phyloP scores from a whole-genome alignment of 2,113 vertebrate genomes.

The Nesoenas mayeri region DNA sequence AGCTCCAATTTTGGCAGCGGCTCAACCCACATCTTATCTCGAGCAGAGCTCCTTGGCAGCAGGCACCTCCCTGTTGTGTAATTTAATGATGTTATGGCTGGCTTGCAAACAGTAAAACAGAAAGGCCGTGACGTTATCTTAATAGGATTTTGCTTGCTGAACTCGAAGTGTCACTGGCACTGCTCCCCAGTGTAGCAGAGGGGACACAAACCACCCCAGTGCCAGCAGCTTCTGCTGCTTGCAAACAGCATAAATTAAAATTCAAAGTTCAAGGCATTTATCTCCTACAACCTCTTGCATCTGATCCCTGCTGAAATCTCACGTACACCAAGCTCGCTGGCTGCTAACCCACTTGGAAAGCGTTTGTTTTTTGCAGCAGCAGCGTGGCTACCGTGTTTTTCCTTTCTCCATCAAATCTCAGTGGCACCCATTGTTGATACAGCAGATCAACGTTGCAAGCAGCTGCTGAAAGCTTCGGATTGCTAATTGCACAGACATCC shows the following conservation, averaged over 20 bases:
- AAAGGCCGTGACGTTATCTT: conserved; percentile 64
- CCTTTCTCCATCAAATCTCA: background rate
- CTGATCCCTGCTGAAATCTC: background rate
- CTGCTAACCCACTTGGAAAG: background rate
- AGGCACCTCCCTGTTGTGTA: conserved; percentile 64
- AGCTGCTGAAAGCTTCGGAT: background rate
- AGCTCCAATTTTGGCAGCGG: conserved; percentile 45
- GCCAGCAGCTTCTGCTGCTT: background rate
- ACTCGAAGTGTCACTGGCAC: background rate
- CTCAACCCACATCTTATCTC: conserved; percentile 62
- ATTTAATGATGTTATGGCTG: conserved; percentile 65
- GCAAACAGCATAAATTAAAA: background rate
- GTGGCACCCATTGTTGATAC: background rate
- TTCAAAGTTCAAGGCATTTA: background rate
- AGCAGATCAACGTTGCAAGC: background rate
- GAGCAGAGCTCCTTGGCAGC: conserved; percentile 68
- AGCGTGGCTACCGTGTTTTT: accelerated
- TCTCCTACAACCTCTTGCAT: background rate
- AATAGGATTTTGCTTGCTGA: conserved; percentile 58
- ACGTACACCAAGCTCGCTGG: background rate
- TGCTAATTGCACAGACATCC: background rate
- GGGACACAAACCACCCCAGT: background rate
- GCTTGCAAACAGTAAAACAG: conserved; percentile 67
- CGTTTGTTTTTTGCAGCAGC: background rate
- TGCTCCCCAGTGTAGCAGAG: background rate